These are phyloP conservation scores for Chiloscyllium plagiosum DNA, from an alignment of 2,113 vertebrate species.

Conservation along the genomic window DNA sequence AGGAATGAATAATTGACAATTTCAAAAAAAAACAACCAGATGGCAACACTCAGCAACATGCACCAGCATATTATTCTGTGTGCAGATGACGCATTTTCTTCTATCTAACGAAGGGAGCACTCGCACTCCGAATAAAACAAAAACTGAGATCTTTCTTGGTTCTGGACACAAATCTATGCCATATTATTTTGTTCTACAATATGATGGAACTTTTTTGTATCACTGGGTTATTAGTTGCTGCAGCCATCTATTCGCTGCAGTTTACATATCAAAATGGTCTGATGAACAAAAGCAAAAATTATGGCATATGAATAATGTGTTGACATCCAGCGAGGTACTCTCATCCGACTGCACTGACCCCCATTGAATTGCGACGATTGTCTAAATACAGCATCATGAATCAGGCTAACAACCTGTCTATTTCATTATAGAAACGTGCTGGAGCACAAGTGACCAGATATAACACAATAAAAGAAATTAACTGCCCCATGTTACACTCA, in stretches of 20 bases:
- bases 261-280: neutral
- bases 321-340: neutral
- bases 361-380: neutral
- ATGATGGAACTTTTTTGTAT: neutral
- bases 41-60: neutral
- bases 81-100: neutral
- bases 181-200: neutral
- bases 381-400: neutral
- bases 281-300: neutral
- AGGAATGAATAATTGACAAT: neutral
- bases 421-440: neutral
- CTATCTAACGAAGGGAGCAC: neutral
- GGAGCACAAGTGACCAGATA: neutral
- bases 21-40: neutral
- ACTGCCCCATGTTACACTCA: neutral
- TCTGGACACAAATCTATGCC: neutral
- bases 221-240: neutral
- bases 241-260: neutral
- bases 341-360: neutral
- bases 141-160: neutral
- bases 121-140: neutral
- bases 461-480: neutral
- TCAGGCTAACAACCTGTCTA: neutral
- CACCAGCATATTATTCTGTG: neutral
- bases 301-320: neutral